Conservation (phyloP, 2,797 vertebrate genomes). For the Crenuchus spilurus region DNA sequence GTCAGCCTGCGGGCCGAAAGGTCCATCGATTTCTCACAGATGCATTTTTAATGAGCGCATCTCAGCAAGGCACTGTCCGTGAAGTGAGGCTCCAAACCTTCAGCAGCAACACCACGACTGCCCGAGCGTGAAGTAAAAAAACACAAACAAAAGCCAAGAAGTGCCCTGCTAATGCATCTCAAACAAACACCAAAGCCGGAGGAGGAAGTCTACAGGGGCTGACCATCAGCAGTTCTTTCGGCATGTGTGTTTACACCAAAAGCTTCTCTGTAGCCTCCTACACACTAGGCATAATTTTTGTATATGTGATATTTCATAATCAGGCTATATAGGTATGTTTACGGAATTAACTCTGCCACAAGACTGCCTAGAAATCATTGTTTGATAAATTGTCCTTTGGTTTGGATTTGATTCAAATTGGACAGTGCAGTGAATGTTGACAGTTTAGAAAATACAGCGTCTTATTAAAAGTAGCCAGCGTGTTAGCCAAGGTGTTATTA, state of each 20-base stretch:
- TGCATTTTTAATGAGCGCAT: conserved; percentile 82
- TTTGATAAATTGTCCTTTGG: not conserved
- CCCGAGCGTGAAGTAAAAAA: conserved; percentile 74
- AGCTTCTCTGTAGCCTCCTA: not conserved
- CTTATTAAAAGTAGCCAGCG: not conserved
- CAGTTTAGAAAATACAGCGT: not conserved
- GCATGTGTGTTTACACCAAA: not conserved
- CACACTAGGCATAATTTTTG: not conserved
- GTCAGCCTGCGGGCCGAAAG: conserved; percentile 73
- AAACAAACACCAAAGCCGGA: conserved; percentile 47
- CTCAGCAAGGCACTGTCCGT: conserved; percentile 77
- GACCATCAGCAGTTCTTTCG: conserved; percentile 21
- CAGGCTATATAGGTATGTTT: not conserved
- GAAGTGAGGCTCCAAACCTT: conserved; percentile 58
- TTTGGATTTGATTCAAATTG: not conserved
- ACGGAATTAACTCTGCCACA: not conserved
- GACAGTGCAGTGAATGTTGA: not conserved
- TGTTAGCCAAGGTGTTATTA: too few species aligned
- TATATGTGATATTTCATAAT: not conserved
- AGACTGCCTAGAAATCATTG: too few species aligned
- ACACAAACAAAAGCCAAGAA: conserved; percentile 67
- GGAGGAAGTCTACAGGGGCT: conserved; percentile 38
- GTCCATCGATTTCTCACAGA: conserved; percentile 77
- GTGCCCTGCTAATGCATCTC: conserved; percentile 57
- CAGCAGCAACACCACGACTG: conserved; percentile 47